Conservation (phyloP, 1,140 invertebrate species). For the Drosophila fuyamai region DNA sequence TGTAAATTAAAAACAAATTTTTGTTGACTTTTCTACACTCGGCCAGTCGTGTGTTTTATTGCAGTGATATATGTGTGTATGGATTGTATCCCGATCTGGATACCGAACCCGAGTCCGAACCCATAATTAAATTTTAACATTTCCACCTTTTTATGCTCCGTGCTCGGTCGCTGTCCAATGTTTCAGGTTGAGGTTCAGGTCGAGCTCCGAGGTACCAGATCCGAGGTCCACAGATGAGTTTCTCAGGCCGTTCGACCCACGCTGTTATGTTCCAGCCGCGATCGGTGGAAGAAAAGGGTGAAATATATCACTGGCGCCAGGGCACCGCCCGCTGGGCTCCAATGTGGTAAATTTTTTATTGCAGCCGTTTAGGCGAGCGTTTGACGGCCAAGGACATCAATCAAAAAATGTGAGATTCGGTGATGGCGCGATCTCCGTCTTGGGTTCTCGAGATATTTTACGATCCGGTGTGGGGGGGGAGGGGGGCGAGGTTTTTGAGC, state of each 20-base stretch:
- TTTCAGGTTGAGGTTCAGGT: background rate
- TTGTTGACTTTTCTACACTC: conserved; percentile 82
- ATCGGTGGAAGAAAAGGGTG: conserved; percentile 66
- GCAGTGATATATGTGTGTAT: conserved; percentile 56
- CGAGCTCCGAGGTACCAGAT: conserved; percentile 9
- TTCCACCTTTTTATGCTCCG: conserved; percentile 74
- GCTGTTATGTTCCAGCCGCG: conserved; percentile 44
- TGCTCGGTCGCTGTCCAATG: conserved; percentile 5
- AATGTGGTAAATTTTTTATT: conserved; percentile 81
- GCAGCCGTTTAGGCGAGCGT: conserved; percentile 80
- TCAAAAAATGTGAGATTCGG: conserved; percentile 59
- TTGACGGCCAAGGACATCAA: conserved; percentile 79
- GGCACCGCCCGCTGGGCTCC: conserved; percentile 71
- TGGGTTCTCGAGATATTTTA: conserved; percentile 21
- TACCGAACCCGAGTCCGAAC: conserved; percentile 46
- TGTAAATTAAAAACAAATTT: conserved; percentile 84
- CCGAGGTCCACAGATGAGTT: conserved; percentile 16
- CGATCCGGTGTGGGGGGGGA: background rate
- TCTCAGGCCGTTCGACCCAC: conserved; percentile 56
- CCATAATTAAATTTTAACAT: conserved; percentile 83
- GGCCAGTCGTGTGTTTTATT: conserved; percentile 58
- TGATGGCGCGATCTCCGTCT: conserved; percentile 5
- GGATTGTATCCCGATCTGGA: background rate
- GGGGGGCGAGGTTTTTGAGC: background rate
- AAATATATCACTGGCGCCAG: conserved; percentile 82